These are phyloP conservation scores for Drosophila subquinaria DNA, from an alignment of 2,888 invertebrate genomes.

Conservation along the genomic window DNA sequence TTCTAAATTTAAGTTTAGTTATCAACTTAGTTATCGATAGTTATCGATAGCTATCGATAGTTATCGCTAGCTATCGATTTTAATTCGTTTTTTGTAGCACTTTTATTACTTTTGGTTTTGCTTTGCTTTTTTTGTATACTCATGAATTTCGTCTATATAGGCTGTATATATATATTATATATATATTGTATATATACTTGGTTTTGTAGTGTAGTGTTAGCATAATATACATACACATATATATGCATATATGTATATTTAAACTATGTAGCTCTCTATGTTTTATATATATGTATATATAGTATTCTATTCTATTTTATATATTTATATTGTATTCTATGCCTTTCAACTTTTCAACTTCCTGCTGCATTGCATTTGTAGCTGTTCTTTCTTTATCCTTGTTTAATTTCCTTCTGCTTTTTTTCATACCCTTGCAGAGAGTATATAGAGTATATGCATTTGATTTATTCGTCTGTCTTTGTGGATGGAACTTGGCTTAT, in stretches of 20 bases:
- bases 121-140: constrained; percentile 49
- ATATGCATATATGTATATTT: constrained; percentile 18
- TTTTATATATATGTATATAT: constrained; percentile 25
- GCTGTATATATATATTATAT: constrained; percentile 27
- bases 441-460: neutral
- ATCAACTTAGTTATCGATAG: constrained; percentile 23
- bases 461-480: constrained; percentile 2
- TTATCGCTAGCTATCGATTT: constrained; percentile 26
- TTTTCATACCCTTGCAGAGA: constrained; percentile 16
- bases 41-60: constrained; percentile 16
- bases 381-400: constrained; percentile 6
- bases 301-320: constrained; percentile 9
- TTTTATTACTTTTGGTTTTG: constrained; percentile 24
- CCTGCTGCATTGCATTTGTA: constrained; percentile 55
- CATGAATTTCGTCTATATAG: constrained; percentile 36
- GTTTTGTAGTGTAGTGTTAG: constrained; percentile 21
- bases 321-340: constrained; percentile 13
- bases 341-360: constrained; percentile 47
- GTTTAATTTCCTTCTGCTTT: neutral
- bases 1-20: constrained; percentile 36
- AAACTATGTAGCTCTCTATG: constrained; percentile 21
- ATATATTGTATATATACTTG: constrained; percentile 20
- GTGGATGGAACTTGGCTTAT: constrained; percentile 20
- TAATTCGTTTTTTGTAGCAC: constrained; percentile 35
- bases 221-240: constrained; percentile 26